A percentile compares a stretch with the other conserved stretches of the same genome.
Conservation (phyloP, 2,888 invertebrate genomes). For the Homarus gammarus region DNA sequence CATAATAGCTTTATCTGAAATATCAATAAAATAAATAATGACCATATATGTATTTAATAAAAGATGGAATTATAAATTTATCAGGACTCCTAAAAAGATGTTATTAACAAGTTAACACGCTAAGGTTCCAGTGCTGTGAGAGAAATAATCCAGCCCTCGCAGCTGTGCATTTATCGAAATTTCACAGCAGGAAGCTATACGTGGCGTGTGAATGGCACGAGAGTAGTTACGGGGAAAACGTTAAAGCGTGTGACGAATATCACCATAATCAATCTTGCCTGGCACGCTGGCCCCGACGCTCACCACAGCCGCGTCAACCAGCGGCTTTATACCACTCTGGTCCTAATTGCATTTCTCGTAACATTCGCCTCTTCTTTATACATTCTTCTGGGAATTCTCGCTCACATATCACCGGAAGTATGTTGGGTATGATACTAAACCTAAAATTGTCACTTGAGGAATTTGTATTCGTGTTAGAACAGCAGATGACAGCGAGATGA, state of each 20-base stretch:
- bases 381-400: slow-evolving; percentile 37
- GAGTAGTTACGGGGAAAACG: not conserved
- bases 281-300: not conserved
- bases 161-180: too few species aligned
- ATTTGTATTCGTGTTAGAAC: slow-evolving; percentile 15
- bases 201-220: too few species aligned
- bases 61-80: too few species aligned
- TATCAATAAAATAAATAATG: too few species aligned
- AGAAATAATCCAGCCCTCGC: too few species aligned
- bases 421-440: slow-evolving; percentile 9
- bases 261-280: not conserved
- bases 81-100: too few species aligned
- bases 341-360: slow-evolving; percentile 51
- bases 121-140: too few species aligned
- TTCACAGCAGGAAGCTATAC: too few species aligned
- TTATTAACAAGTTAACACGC: too few species aligned
- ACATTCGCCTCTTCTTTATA: slow-evolving; percentile 45
- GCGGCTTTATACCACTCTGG: slow-evolving; percentile 24
- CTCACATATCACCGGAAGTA: slow-evolving; percentile 11
- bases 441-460: slow-evolving; percentile 5
- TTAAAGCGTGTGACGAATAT: not conserved
- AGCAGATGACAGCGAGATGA: slow-evolving; percentile 28
- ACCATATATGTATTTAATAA: too few species aligned
- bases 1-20: too few species aligned
- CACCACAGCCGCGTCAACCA: not conserved